Percentiles rank a stretch among this genome's conserved stretches.
phyloP scores from a whole-genome alignment of 1,140 invertebrate species.

The Proctacanthus coquilletti region DNA sequence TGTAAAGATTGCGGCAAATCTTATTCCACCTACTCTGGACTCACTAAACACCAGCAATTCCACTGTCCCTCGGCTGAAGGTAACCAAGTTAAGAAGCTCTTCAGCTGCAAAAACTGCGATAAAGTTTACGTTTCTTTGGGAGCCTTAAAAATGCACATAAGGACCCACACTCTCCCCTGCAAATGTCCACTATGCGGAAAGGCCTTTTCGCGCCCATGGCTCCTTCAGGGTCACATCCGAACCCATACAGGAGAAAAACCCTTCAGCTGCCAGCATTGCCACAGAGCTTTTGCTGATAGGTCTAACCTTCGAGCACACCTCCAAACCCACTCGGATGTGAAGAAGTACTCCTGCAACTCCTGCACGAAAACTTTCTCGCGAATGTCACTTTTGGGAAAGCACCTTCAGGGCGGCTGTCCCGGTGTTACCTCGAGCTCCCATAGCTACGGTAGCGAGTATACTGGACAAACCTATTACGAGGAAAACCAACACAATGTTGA shows the following conservation, averaged over 20 bases:
- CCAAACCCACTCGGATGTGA: conserved; percentile 94
- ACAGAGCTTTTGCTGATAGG: conserved; percentile 88
- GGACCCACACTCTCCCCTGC: conserved; percentile 94
- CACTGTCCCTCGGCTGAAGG: conserved; percentile 75
- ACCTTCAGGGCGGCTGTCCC: conserved; percentile 80
- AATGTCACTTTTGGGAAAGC: conserved; percentile 89
- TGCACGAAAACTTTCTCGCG: conserved; percentile 94
- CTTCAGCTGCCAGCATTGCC: conserved; percentile 88
- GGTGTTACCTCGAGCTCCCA: no score
- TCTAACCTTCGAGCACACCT: conserved; percentile 92
- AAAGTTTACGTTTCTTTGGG: conserved; percentile 91
- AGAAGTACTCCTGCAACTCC: conserved; percentile 86
- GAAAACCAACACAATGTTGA: no score
- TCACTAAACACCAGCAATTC: conserved; percentile 92
- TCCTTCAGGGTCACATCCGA: conserved; percentile 86
- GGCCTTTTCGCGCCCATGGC: conserved; percentile 92
- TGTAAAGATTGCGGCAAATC: conserved; percentile 88
- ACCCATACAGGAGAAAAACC: conserved; percentile 95
- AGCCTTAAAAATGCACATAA: conserved; percentile 96
- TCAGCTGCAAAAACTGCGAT: conserved; percentile 90
- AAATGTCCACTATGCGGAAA: conserved; percentile 95
- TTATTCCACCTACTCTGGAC: conserved; percentile 91
- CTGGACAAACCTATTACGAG: no score
- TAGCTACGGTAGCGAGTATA: no score
- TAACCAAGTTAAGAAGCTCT: conserved; percentile 75